Percentiles rank a stretch among this genome's conserved stretches.
Conservation (phyloP, 2,113 vertebrate genomes). For the Chloebia gouldiae region DNA sequence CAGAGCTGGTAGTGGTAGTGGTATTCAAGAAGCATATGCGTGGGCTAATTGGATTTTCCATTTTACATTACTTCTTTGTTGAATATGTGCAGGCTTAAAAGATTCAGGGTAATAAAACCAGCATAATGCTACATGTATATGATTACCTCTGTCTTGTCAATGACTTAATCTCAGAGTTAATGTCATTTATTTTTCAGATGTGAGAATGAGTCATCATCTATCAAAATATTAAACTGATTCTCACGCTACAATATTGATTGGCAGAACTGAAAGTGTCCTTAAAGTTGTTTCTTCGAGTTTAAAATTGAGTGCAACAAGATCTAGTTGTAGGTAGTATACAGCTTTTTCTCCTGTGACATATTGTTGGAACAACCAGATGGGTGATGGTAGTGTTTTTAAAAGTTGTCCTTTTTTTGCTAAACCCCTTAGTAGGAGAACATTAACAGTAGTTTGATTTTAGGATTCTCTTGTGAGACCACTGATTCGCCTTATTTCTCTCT, state of each 20-base stretch:
- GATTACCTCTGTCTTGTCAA: slow-evolving; percentile 23
- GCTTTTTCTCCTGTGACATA: neutral
- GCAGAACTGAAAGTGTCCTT: neutral
- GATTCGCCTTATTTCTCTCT: neutral
- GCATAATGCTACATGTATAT: slow-evolving; percentile 5
- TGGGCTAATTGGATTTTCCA: slow-evolving; percentile 66
- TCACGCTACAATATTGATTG: neutral
- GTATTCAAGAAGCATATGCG: slow-evolving; percentile 18
- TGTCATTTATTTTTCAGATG: slow-evolving; percentile 20
- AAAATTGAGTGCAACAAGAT: neutral
- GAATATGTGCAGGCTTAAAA: slow-evolving; percentile 33
- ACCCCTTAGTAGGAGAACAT: neutral
- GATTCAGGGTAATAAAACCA: slow-evolving; percentile 50
- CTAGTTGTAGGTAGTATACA: neutral
- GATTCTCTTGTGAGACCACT: neutral
- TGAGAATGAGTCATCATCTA: slow-evolving; percentile 1
- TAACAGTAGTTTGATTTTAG: neutral
- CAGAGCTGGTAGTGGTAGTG: neutral
- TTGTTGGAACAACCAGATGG: neutral
- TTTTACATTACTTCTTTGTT: slow-evolving; percentile 48
- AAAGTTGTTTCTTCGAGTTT: neutral
- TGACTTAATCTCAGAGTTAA: slow-evolving; percentile 34
- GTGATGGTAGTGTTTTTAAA: neutral
- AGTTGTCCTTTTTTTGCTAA: neutral
- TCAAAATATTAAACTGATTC: neutral